phyloP scores from a whole-genome alignment of 2,797 vertebrate genomes.

The Syndactyla subalaris region DNA sequence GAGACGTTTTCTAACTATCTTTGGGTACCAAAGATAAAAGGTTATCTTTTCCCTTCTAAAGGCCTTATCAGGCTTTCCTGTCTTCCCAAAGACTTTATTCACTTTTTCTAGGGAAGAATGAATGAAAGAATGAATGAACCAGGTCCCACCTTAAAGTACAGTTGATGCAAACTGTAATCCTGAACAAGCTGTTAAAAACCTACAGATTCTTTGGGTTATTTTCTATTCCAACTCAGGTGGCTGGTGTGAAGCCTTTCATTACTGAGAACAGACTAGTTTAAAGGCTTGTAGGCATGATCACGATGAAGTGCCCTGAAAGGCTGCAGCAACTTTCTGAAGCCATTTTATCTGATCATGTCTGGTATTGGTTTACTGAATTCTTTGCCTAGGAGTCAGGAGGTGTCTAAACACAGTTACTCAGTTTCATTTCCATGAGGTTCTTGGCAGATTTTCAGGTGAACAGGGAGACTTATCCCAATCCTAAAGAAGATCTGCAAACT shows the following conservation, averaged over 20 bases:
- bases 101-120: neutral
- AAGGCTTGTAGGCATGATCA: neutral
- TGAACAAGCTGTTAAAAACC: neutral
- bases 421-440: neutral
- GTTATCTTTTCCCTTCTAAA: neutral
- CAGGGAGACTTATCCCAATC: neutral
- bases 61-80: neutral
- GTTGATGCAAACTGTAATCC: neutral
- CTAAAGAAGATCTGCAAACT: neutral
- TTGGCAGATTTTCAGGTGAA: neutral
- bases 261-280: neutral
- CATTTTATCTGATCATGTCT: neutral
- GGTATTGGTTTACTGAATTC: neutral
- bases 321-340: neutral
- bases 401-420: neutral
- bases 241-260: neutral
- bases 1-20: neutral
- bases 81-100: neutral
- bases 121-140: neutral
- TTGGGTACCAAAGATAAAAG: neutral
- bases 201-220: neutral
- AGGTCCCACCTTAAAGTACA: neutral
- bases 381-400: neutral
- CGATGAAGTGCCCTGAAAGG: neutral
- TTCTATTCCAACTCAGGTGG: neutral